These are phyloP conservation scores for Dolichoris vasculosae DNA, from an alignment of 1,140 invertebrate species.

Conservation along the genomic window DNA sequence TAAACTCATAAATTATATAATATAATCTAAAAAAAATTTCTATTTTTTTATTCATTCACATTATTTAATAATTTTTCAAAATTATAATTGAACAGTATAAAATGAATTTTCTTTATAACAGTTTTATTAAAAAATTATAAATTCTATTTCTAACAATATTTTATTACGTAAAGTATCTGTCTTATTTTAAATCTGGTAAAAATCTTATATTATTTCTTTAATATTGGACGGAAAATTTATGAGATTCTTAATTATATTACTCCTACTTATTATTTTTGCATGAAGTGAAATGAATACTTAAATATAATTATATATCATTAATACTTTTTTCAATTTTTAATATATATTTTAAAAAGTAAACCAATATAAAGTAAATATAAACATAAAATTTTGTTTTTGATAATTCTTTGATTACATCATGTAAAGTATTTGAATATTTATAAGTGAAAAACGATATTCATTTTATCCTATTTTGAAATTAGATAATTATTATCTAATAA, in stretches of 20 bases:
- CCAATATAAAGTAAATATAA: not conserved
- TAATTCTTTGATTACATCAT: not conserved
- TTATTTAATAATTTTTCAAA: not conserved
- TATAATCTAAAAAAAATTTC: not conserved
- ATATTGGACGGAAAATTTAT: conserved; percentile 39
- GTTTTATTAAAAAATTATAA: conserved; percentile 16
- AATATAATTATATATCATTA: conserved; percentile 18
- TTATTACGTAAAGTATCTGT: not conserved
- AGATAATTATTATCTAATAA: conserved; percentile 13
- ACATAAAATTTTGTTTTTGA: conserved; percentile 8
- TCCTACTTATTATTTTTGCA: not conserved
- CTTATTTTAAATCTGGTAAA: not conserved
- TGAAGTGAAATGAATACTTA: not conserved
- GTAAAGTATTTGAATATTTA: conserved; percentile 27
- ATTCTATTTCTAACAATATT: not conserved
- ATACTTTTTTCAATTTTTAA: not conserved
- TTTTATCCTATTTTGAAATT: not conserved
- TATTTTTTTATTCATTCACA: not conserved
- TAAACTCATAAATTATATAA: not conserved
- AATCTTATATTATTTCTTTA: conserved; percentile 30
- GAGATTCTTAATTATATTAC: conserved; percentile 29
- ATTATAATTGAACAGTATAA: conserved; percentile 7
- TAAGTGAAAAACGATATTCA: not conserved
- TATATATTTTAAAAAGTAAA: not conserved
- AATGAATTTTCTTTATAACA: conserved; percentile 2